phyloP scores from a whole-genome alignment of 2,113 vertebrate species.

The Delphinus delphis region DNA sequence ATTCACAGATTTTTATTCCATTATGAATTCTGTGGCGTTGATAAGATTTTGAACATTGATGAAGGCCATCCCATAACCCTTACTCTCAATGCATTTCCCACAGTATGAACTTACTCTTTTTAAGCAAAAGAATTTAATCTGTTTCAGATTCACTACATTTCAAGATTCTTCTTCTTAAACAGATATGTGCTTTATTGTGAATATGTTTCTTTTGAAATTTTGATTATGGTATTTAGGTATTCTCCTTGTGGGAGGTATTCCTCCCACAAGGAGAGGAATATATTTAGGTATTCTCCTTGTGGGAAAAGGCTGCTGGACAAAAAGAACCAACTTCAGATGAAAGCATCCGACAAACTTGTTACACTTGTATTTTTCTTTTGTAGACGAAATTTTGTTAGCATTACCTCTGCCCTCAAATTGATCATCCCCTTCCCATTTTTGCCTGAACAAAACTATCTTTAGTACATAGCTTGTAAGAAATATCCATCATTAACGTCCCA shows the following conservation, averaged over 20 bases:
- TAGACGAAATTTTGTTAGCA: background rate
- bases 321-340: background rate
- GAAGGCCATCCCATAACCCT: background rate
- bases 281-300: too few species aligned
- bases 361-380: background rate
- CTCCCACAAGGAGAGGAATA: too few species aligned
- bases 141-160: background rate
- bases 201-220: background rate
- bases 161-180: background rate
- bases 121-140: background rate
- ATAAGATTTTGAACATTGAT: background rate
- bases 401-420: background rate
- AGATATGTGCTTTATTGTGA: background rate
- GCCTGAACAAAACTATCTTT: background rate
- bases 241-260: background rate
- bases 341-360: background rate
- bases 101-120: background rate
- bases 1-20: background rate
- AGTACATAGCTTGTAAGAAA: background rate
- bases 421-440: background rate
- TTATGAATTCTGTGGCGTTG: background rate
- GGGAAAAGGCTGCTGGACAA: background rate
- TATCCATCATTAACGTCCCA: background rate
- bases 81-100: background rate
- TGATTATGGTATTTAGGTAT: background rate